Percentiles rank a stretch among this genome's conserved stretches.
phyloP scores from a whole-genome alignment of 2,888 invertebrate genomes.

The Nymphalis c-album region DNA sequence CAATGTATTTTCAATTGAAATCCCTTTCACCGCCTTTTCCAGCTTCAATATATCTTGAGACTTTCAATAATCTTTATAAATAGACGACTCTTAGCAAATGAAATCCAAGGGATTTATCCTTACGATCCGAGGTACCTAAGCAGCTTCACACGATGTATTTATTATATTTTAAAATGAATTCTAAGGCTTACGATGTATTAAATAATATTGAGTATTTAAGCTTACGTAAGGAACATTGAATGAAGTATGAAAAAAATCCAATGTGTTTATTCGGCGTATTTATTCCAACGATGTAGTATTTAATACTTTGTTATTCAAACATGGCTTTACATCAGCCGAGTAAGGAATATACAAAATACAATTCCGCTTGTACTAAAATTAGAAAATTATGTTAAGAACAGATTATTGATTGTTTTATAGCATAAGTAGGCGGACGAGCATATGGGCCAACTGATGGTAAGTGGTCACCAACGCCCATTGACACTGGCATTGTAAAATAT shows the following conservation, averaged over 20 bases:
- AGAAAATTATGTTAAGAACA: no score
- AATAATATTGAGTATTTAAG: background rate
- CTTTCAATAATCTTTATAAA: slow-evolving; percentile 33
- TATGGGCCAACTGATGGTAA: no score
- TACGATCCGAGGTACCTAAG: slow-evolving; percentile 25
- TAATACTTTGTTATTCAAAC: no score
- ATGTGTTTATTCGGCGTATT: no score
- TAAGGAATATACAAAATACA: no score
- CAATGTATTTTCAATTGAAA: slow-evolving; percentile 6
- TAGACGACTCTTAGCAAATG: slow-evolving; percentile 27
- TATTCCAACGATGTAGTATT: no score
- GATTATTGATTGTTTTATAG: no score
- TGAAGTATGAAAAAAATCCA: background rate
- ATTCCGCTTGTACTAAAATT: no score
- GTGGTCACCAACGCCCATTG: no score
- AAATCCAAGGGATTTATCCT: slow-evolving; percentile 30
- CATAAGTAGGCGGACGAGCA: no score
- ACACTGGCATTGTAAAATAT: no score
- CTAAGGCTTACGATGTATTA: background rate
- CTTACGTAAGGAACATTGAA: background rate
- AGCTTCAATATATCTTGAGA: slow-evolving; percentile 22
- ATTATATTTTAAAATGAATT: slow-evolving; percentile 13
- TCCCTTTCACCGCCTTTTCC: slow-evolving; percentile 19
- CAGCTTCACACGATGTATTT: slow-evolving; percentile 14
- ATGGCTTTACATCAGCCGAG: no score